Base-by-base conservation (phyloP, 2,888 invertebrate species). In the Calliphora vomitoria region DNA sequence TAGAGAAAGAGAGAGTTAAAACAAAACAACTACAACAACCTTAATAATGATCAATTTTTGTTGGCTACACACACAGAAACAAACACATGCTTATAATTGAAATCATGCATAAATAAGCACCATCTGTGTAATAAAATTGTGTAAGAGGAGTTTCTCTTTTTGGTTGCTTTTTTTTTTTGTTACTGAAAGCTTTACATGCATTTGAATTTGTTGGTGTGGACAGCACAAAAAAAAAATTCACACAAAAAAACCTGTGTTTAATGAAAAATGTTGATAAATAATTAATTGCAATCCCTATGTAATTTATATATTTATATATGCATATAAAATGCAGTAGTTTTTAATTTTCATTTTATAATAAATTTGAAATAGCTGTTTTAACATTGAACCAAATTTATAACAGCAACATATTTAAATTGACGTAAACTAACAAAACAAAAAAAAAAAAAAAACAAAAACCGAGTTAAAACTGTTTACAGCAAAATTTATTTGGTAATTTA, bases 241-340 rank as follows among this genome's bases (percentile, higher is more conserved):
- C 53, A 74, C 20, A 15, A 64, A 53, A n/a, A 66, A 44, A 68
- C 62, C 3, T 15, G 35, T 60, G 50, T 68, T 79, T 68, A 85
- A 64, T 82, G 72, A 78, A 86, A 82, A 75, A 64, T 80, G 38
- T 60, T 58, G 44, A 44, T 82, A 86, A 78, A 86, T 82, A 86
- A 78, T 82, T 82, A 82, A 86, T 78, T 76, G 55, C 58, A 55
- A 71, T 72, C 5, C 55, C 53, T 35, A 15, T 55, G 55, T 18
- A 82, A 74, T 82, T 82, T 74, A 55, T 82, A 72, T 64, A 64
- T 25, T 4, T 35, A 20, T 62, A 50, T 20, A 55, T 68, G 18
- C 20, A 55, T 8, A 31, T 35, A 68, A 44, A 13, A 79, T 31
- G 25, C 69, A 50, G 41, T 55, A 64, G 66, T 55, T 64, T 76